phyloP scores from a whole-genome alignment of 2,888 invertebrate species.

The Diaperis boleti region DNA sequence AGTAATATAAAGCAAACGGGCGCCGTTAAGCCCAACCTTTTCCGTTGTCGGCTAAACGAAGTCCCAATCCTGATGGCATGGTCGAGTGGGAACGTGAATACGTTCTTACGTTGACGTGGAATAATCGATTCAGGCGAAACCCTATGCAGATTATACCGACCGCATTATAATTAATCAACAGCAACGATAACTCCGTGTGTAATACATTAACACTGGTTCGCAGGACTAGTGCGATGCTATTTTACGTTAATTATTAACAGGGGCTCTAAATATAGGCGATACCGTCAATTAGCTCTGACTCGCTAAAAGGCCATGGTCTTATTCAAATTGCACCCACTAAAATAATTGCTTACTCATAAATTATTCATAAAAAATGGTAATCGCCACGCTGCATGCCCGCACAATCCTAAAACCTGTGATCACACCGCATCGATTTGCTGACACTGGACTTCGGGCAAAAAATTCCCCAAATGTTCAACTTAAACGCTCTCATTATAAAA shows the following conservation, averaged over 20 bases:
- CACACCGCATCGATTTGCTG: constrained; percentile 20
- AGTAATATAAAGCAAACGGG: constrained; percentile 30
- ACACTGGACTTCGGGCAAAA: constrained; percentile 10
- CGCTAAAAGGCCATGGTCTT: constrained; percentile 22
- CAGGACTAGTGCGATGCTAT: constrained; percentile 28
- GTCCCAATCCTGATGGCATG: constrained; percentile 31
- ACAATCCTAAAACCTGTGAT: constrained; percentile 22
- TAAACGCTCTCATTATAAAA: constrained; percentile 28
- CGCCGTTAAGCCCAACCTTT: constrained; percentile 24
- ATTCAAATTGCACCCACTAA: constrained; percentile 35
- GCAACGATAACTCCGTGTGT: constrained; percentile 42
- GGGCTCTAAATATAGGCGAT: constrained; percentile 26
- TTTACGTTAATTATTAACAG: constrained; percentile 37
- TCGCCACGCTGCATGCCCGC: constrained; percentile 20
- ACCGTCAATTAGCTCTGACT: constrained; percentile 23
- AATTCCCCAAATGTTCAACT: constrained; percentile 14
- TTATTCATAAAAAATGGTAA: constrained; percentile 39
- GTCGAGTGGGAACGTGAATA: constrained; percentile 42
- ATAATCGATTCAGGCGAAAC: constrained; percentile 49
- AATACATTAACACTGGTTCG: constrained; percentile 38
- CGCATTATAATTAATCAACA: constrained; percentile 51
- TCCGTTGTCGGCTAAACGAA: constrained; percentile 26
- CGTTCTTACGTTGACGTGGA: constrained; percentile 49
- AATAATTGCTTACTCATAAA: constrained; percentile 38
- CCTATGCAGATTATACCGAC: constrained; percentile 49